Evolutionary conservation across 2,888 invertebrate species (phyloP).

Genomic region (Megaustenia siamemsis): DNA sequence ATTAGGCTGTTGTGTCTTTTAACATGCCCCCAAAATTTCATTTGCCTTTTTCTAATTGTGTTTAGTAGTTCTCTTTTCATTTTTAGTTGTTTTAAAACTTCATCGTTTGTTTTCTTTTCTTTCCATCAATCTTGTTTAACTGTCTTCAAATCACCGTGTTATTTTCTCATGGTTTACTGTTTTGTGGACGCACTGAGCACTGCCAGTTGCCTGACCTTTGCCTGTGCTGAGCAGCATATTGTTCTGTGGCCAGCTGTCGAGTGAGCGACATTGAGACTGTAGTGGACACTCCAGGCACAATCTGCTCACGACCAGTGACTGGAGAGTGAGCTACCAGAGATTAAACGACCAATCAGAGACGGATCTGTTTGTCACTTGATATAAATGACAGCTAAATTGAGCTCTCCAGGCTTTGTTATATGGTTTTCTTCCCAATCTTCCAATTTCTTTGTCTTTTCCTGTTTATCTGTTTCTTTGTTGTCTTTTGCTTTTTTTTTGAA

Average conservation of each 20-base stretch:
- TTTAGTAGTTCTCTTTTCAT: too few relatives aligned
- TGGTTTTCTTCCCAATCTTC: background rate
- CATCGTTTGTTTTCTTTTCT: too few relatives aligned
- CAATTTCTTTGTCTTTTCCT: background rate
- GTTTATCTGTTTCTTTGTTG: background rate
- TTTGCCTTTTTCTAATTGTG: too few relatives aligned
- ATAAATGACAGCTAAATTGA: background rate
- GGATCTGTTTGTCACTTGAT: background rate
- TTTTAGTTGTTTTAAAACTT: too few relatives aligned
- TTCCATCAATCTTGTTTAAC: too few relatives aligned
- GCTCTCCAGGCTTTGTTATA: background rate
- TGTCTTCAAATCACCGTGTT: too few relatives aligned
- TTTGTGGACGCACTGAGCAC: background rate
- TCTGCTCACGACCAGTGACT: background rate
- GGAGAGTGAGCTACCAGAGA: slow-evolving; percentile 1
- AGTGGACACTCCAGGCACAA: slow-evolving; percentile 9
- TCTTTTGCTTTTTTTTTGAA: background rate
- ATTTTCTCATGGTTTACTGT: background rate
- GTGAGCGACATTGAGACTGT: background rate
- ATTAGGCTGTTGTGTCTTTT: too few relatives aligned
- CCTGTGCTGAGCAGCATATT: background rate
- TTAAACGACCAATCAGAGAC: background rate
- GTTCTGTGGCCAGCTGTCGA: slow-evolving; percentile 24
- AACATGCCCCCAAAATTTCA: too few relatives aligned
- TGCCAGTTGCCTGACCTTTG: background rate